These are phyloP conservation scores for Lycopodina hypogea DNA, from an alignment of 37 sponge, comb jelly and placozoan species.

Conservation along the genomic window DNA sequence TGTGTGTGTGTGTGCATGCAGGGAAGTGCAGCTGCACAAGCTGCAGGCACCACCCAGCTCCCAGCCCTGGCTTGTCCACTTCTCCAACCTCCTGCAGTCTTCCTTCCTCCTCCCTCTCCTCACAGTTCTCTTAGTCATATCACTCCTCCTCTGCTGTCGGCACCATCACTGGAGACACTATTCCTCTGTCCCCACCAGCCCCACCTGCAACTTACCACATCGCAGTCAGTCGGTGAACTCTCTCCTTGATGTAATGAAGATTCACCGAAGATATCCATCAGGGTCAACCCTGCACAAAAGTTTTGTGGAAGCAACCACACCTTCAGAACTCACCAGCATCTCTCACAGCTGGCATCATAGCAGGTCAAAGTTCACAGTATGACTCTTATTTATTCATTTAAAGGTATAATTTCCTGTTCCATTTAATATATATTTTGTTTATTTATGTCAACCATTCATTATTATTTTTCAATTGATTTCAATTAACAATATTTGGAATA, in stretches of 20 bases:
- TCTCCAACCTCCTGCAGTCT: conserved; percentile 10
- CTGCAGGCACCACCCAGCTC: background rate
- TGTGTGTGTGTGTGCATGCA: no score
- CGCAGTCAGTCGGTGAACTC: conserved; percentile 8
- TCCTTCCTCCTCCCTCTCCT: conserved; percentile 38
- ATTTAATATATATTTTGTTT: background rate
- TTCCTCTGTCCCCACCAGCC: background rate
- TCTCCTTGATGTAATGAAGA: background rate
- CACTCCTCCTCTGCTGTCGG: conserved; percentile 30
- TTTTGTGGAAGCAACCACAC: background rate
- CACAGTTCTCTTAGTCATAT: conserved; percentile 8
- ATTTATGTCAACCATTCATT: background rate
- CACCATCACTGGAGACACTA: background rate
- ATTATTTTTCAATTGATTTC: background rate
- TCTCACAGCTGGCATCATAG: background rate
- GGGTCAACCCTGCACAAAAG: background rate
- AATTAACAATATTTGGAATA: background rate
- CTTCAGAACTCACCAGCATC: background rate
- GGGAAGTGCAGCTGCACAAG: conserved; percentile 41
- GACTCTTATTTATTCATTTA: background rate
- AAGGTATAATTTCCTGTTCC: background rate
- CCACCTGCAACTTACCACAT: background rate
- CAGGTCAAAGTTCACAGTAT: background rate
- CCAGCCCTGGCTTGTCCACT: background rate
- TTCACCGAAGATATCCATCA: conserved; percentile 6